Evolutionary conservation across 1,140 invertebrate genomes (phyloP), one percentile per base, ranked within the genome.

Genomic region (Ceratosolen fusciceps): DNA sequence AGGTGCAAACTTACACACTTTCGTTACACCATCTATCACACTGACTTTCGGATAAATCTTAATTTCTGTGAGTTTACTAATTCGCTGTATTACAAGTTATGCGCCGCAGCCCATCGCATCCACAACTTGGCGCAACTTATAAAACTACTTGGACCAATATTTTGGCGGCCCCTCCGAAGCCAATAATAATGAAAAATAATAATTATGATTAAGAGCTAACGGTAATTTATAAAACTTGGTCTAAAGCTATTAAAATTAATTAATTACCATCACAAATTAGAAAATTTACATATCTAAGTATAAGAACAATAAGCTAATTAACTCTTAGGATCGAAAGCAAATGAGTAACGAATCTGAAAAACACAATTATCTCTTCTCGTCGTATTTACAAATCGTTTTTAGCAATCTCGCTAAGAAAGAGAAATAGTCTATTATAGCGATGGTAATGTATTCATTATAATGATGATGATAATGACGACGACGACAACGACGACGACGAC

Each of bases 101-200:
- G 31, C 10, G 9, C 19, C 43, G 43, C 56, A n/a, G n/a, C n/a
- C n/a, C n/a, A n/a, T 43, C n/a, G 24, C 21, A 49, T 75, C n/a
- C 52, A 16, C 52, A 24, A 12, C 37, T 43, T 14, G 14, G 14
- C 14, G 34, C 1, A 74, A 74, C 54, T 60, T 60, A 74, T 14
- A 60, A 24, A 8, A 34, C 70, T 29, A 26, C 54, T 58, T 31
- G 19, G 19, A 26, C 49, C 65, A 68, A 76, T 49, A 34, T 26
- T 68, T 47, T 52, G 16, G 12, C 43, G 9, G 7, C 24, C 19
- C 14, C 54, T 68, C 49, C 29, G 21, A 19, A 68, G 37, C 62
- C 34, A 37, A 19, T 19, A 37, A 77, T 31, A 77, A 68, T 37
- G n/a, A 19, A 65, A 65, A 65, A 37, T n/a, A 37, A 37, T 37